A percentile compares a stretch with the other conserved stretches of the same genome.
These are phyloP conservation scores for Papilio protenor DNA, from an alignment of 2,888 invertebrate species.

Conservation along the genomic window DNA sequence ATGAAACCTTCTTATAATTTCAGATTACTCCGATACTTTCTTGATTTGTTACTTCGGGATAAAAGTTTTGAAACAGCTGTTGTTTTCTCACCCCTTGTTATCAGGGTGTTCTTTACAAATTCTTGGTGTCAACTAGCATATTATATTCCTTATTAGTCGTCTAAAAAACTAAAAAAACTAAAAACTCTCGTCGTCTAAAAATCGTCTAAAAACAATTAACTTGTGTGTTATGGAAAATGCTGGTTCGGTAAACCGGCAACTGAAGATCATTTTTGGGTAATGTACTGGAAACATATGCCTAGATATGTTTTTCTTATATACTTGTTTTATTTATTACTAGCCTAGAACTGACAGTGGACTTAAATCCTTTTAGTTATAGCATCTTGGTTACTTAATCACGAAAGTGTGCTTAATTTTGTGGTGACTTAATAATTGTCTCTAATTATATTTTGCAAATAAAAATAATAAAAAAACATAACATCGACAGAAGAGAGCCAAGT, in stretches of 20 bases:
- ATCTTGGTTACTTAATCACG: too few relatives aligned
- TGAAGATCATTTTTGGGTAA: background rate
- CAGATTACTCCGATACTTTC: background rate
- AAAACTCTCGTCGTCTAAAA: too few relatives aligned
- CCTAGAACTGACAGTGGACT: too few relatives aligned
- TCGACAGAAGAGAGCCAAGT: background rate
- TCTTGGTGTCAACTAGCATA: background rate
- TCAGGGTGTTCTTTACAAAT: background rate
- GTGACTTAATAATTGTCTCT: background rate
- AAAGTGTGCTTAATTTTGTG: too few relatives aligned
- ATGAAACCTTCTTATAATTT: background rate
- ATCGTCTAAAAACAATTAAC: constrained; percentile 11
- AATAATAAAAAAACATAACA: background rate
- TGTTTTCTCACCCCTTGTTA: background rate
- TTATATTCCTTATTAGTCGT: background rate
- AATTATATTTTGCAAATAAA: background rate
- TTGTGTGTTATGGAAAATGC: constrained; percentile 9
- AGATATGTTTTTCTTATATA: background rate
- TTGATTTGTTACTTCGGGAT: background rate
- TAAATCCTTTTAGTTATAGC: too few relatives aligned
- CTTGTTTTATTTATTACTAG: background rate
- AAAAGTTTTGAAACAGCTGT: constrained; percentile 6
- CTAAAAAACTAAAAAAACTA: too few relatives aligned
- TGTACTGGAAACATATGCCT: constrained; percentile 17
- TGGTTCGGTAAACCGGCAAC: background rate